These are phyloP conservation scores for Rhaphigaster nebulosa DNA, from an alignment of 2,888 invertebrate genomes.

Conservation along the genomic window DNA sequence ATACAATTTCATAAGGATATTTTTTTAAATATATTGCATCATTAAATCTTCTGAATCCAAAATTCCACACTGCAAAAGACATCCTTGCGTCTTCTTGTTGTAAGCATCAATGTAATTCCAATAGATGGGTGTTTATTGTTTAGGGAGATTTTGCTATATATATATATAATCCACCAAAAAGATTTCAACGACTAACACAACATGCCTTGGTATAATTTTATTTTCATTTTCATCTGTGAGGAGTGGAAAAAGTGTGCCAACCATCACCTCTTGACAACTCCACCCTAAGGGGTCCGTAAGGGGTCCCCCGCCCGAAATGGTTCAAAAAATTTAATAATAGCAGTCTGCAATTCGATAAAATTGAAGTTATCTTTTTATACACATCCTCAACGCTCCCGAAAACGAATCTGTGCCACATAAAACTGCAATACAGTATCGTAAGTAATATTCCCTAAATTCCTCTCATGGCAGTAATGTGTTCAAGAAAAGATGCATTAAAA, in stretches of 20 bases:
- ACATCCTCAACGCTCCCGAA: not conserved
- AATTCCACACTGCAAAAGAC: too few relatives aligned
- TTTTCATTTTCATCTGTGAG: not conserved
- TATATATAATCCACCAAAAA: not conserved
- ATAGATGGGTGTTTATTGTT: too few relatives aligned
- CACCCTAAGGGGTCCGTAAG: too few relatives aligned
- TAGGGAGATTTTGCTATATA: not conserved
- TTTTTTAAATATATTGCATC: too few relatives aligned
- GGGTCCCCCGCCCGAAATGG: too few relatives aligned
- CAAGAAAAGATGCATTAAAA: not conserved
- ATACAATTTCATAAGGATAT: too few relatives aligned
- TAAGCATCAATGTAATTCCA: too few relatives aligned
- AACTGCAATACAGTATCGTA: not conserved
- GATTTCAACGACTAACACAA: not conserved
- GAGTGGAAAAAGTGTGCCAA: too few relatives aligned
- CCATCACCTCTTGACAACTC: too few relatives aligned
- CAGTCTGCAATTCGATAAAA: not conserved
- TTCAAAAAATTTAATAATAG: too few relatives aligned
- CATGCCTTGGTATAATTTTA: not conserved
- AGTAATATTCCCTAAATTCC: not conserved
- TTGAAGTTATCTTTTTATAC: not conserved
- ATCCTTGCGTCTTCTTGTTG: too few relatives aligned
- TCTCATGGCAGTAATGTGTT: not conserved
- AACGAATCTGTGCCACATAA: not conserved
- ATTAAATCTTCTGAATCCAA: too few relatives aligned